Evolutionary conservation across 2,113 vertebrate genomes (phyloP), one percentile per base, ranked within the genome.

Genomic region (Phasianus colchicus): DNA sequence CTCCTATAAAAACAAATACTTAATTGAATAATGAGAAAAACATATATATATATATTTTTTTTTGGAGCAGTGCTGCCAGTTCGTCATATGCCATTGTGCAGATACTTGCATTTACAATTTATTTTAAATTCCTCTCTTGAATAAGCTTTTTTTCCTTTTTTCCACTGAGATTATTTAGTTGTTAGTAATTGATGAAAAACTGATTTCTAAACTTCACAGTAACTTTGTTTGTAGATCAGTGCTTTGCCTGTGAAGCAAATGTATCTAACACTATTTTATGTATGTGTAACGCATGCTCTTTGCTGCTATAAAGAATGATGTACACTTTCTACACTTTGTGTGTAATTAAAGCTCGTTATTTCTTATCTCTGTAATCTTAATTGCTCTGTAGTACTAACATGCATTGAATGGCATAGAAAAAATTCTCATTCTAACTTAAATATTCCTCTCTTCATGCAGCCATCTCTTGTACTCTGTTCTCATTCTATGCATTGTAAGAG

Each of bases 271-370:
- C 29, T 50, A 0, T 61, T 82, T 10, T 32, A 52, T 82, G 32
- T 29, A 18, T 6, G 8, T 0, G 1, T 7, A 60, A 11, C 29
- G 43, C 20, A 47, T 0, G 1, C 6, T 58, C 81, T 45, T 71
- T 71, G 66, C 22, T 67, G 0, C 15, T 32, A 6, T 54, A 30
- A 71, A 66, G 16, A 20, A 25, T 45, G 65, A 70, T 45, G 14
- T 34, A 10, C n/a, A 21, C 9, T 87, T 66, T 1, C 1, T 54
- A 27, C 17, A 21, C 5, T 57, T 77, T 7, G 10, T 83, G 70
- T 69, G 32, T 55, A 70, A 70, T 22, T 14, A 34, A 6, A 5
- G 9, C 21, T 75, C 42, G 67, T n/a, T 43, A 13, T 38, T 77
- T 81, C 30, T 32, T 58, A 6, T 58, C 36, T 66, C 63, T 71